phyloP scores from a whole-genome alignment of 1,140 invertebrate genomes.

The Diorhabda carinulata region DNA sequence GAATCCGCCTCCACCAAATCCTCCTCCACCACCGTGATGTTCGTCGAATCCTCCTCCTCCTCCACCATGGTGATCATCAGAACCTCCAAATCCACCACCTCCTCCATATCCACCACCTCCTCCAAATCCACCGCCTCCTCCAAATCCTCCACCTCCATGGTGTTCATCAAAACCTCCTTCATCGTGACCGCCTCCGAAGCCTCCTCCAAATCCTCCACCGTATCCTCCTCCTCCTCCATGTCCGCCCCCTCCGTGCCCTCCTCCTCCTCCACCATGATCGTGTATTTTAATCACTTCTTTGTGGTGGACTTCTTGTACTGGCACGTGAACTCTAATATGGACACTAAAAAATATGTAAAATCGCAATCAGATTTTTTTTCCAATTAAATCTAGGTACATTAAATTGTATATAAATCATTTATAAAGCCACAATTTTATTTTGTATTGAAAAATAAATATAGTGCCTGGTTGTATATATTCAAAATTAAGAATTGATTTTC shows the following conservation, averaged over 20 bases:
- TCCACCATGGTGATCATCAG: no score
- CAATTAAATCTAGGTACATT: no score
- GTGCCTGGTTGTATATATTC: no score
- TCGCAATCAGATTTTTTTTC: no score
- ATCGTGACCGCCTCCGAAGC: neutral
- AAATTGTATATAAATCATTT: no score
- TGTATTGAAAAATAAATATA: no score
- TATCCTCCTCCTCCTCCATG: neutral
- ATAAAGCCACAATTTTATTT: no score
- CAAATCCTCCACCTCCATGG: neutral
- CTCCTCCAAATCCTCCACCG: neutral
- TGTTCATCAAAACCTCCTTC: no score
- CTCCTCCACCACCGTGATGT: neutral
- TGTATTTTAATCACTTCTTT: constrained; percentile 1
- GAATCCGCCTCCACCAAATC: neutral
- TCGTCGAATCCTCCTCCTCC: neutral
- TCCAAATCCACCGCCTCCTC: neutral
- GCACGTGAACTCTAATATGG: neutral
- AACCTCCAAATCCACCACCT: neutral
- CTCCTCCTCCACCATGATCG: neutral
- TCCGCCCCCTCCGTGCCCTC: neutral
- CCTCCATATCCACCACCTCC: neutral
- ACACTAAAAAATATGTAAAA: neutral
- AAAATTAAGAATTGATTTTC: no score
- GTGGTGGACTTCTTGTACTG: neutral